A percentile compares a stretch with the other conserved stretches of the same genome.
These are phyloP conservation scores for Sipha maydis DNA, from an alignment of 2,888 invertebrate genomes.

Conservation along the genomic window DNA sequence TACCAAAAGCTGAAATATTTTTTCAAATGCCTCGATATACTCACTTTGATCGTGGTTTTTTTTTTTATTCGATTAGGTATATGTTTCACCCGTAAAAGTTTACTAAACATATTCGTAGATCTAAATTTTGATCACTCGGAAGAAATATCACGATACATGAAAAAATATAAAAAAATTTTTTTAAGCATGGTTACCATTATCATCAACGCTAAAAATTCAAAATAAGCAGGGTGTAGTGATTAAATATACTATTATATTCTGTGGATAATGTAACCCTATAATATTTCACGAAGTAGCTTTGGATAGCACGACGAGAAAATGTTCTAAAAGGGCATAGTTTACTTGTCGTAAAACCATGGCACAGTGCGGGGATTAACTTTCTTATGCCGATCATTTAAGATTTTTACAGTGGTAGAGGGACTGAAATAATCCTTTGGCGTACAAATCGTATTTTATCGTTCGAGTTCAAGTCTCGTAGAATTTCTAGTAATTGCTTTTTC, in stretches of 20 bases:
- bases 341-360: neutral
- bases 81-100: no score
- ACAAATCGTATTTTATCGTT: neutral
- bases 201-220: neutral
- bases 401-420: neutral
- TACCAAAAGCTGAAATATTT: neutral
- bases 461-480: neutral
- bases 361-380: slow-evolving; percentile 6
- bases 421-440: slow-evolving; percentile 23
- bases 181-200: neutral
- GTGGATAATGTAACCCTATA: neutral
- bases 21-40: neutral
- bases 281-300: neutral
- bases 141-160: no score
- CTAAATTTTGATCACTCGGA: no score
- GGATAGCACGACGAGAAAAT: neutral
- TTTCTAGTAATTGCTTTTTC: slow-evolving; percentile 21
- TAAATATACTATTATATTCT: neutral
- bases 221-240: neutral
- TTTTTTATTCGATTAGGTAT: no score
- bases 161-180: no score
- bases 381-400: slow-evolving; percentile 33
- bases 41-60: no score
- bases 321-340: neutral
- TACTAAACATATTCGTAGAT: no score